Evolutionary conservation across 2,888 invertebrate genomes (phyloP), one percentile per base, ranked within the genome.

Genomic region (Petrophora chlorosata): DNA sequence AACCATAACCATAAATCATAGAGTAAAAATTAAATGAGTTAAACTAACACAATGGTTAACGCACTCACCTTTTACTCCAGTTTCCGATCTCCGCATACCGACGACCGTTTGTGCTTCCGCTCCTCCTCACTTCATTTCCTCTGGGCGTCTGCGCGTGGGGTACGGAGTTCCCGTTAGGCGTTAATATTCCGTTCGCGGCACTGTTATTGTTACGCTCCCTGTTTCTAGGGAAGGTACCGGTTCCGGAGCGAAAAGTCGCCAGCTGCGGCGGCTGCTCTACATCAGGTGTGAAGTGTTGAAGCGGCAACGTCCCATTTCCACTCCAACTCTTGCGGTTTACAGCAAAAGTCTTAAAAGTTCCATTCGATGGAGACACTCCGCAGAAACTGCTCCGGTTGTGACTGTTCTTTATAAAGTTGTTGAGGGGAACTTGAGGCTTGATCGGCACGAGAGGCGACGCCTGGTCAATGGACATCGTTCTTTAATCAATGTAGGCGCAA

Each of bases 51-150:
- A 62, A 61, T 53, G 46, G 56, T 54, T 56, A 52, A 56, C 52
- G 65, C 46, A 79, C 88, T 85, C 65, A 90, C 90, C 90, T 90
- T 82, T 90, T 90, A 76, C 81, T 90, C 91, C 91, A 92, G 83
- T 91, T 90, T 76, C 92, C 91, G 73, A 92, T 91, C 80, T 92
- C 92, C 39, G 92, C 92, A 78, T 92, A 92, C 56, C 92, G 88
- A 57, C 92, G 85, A 67, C 91, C 91, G 79, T 89, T 89, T 56
- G 83, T 72, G 67, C 85, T 85, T 79, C 86, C 88, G 82, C 82
- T 86, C 74, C 89, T 87, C 64, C 90, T 85, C 75, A 87, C 80
- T 82, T 91, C 90, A 87, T 88, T 90, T 86, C 90, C 90, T 82
- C 73, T 85, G 58, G 85, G 79, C 66, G 85, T 82, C 73, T 85